Evolutionary conservation across 2,888 invertebrate species (phyloP).

Genomic region (Apamea monoglypha): DNA sequence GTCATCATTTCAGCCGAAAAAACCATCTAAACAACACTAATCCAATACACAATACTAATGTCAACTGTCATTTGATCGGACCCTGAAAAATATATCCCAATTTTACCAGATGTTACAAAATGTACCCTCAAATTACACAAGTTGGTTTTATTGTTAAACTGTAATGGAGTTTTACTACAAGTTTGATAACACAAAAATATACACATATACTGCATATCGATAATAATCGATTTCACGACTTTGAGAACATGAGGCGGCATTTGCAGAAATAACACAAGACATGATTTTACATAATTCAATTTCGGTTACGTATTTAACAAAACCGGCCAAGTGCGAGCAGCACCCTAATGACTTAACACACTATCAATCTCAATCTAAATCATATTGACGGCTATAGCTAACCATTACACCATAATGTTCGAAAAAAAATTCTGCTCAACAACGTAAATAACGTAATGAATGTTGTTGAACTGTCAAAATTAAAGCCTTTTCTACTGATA

Average conservation of each 20-base stretch:
- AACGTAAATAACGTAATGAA: no score
- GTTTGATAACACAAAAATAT: neutral
- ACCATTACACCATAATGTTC: no score
- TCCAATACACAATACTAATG: no score
- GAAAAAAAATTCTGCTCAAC: no score
- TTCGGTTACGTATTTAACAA: neutral
- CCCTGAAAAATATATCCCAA: neutral
- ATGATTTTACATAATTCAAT: neutral
- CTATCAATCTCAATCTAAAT: no score
- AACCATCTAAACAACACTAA: no score
- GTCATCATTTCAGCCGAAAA: no score
- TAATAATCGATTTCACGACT: conserved; percentile 8
- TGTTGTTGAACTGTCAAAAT: no score
- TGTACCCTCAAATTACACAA: conserved; percentile 1
- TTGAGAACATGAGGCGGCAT: neutral
- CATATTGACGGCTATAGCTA: no score
- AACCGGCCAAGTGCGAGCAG: neutral
- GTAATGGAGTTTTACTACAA: neutral
- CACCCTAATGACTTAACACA: no score
- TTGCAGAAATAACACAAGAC: conserved; percentile 1
- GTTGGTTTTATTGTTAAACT: neutral
- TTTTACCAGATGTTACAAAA: neutral
- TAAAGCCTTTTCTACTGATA: no score
- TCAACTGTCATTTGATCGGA: neutral
- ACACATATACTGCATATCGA: neutral